Evolutionary conservation across 2,888 invertebrate genomes (phyloP).

Genomic region (Pyrrhia umbra): DNA sequence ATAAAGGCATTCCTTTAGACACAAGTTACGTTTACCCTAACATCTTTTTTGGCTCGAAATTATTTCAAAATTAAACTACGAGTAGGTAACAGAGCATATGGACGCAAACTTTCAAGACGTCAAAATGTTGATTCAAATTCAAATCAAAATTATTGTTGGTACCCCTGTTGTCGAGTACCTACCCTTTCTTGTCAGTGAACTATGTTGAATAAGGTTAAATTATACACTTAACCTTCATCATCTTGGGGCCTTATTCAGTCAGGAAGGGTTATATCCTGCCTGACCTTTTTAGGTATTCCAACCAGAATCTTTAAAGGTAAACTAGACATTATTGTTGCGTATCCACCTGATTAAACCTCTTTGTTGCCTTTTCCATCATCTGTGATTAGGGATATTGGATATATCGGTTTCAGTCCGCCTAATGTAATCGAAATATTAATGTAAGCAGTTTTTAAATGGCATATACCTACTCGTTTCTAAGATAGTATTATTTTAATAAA

Average conservation of each 20-base stretch:
- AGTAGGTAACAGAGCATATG: too few species aligned
- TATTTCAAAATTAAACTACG: background rate
- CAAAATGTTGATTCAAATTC: conserved; percentile 16
- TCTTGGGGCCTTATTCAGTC: conserved; percentile 17
- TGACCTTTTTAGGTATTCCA: conserved; percentile 33
- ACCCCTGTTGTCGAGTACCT: conserved; percentile 1
- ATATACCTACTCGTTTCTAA: too few species aligned
- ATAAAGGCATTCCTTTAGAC: background rate
- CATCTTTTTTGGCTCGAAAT: background rate
- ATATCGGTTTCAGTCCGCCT: background rate
- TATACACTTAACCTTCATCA: conserved; percentile 39
- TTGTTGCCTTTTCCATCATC: conserved; percentile 18
- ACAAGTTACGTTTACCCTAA: background rate
- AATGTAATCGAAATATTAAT: too few species aligned
- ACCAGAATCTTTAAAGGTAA: conserved; percentile 22
- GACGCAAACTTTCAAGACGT: background rate
- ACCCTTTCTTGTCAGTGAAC: conserved; percentile 18
- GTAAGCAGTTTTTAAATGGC: too few species aligned
- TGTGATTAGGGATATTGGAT: conserved; percentile 13
- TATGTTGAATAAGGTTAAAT: conserved; percentile 32
- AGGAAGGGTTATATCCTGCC: conserved; percentile 26
- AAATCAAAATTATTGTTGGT: conserved; percentile 22
- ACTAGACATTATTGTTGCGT: conserved; percentile 18
- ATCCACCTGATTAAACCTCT: conserved; percentile 39
- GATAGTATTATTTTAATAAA: too few species aligned